Conservation (phyloP, 23 tunicate species). For the Phallusia fumigata region DNA sequence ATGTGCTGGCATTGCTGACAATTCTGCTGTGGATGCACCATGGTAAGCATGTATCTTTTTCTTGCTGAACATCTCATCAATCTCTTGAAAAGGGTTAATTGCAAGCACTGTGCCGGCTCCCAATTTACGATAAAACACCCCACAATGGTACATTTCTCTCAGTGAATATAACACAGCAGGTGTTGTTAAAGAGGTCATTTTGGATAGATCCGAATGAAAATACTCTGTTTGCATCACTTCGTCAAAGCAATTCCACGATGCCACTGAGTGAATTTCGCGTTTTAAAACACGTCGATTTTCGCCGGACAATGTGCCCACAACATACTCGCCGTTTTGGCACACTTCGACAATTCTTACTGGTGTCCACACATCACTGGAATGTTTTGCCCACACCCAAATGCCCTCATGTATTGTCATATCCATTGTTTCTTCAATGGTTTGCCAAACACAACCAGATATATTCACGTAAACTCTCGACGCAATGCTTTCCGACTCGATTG, state of each 20-base stretch:
- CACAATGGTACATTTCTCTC: slow-evolving; percentile 32
- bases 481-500: neutral
- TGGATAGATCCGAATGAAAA: slow-evolving; percentile 36
- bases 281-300: neutral
- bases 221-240: slow-evolving; percentile 33
- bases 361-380: slow-evolving; percentile 54
- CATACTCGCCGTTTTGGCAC: neutral
- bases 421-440: neutral
- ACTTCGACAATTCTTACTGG: slow-evolving; percentile 56
- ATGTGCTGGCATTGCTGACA: slow-evolving; percentile 66
- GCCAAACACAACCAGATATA: neutral
- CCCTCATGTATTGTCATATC: slow-evolving; percentile 20
- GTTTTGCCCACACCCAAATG: slow-evolving; percentile 64
- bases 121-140: slow-evolving; percentile 52
- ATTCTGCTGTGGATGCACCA: slow-evolving; percentile 39
- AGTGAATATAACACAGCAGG: slow-evolving; percentile 49
- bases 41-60: slow-evolving; percentile 43
- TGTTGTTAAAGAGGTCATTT: slow-evolving; percentile 42
- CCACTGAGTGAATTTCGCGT: neutral
- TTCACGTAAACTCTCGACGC: neutral
- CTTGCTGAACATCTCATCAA: slow-evolving; percentile 50
- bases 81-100: slow-evolving; percentile 84
- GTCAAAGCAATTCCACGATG: slow-evolving; percentile 34
- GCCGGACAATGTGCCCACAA: neutral
- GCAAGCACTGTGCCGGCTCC: slow-evolving; percentile 92